These are phyloP conservation scores for Phaedon cochleariae DNA, from an alignment of 2,888 invertebrate genomes.

Conservation along the genomic window DNA sequence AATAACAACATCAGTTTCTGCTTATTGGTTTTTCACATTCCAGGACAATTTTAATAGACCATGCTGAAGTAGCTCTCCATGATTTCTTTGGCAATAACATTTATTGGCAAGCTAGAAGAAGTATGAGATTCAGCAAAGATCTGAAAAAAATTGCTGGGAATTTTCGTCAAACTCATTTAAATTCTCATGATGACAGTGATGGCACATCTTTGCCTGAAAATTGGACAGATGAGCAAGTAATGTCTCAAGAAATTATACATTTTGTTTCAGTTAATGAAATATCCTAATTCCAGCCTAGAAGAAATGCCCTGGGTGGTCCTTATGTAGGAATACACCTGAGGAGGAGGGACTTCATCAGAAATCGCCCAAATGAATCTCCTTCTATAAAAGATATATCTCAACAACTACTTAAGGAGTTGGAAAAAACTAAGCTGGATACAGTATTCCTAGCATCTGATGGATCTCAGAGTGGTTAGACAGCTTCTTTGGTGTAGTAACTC, in stretches of 20 bases:
- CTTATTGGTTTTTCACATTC: constrained; percentile 42
- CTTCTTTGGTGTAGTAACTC: background rate
- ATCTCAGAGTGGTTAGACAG: constrained; percentile 62
- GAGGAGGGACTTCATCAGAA: constrained; percentile 84
- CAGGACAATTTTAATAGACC: constrained; percentile 74
- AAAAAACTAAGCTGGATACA: constrained; percentile 66
- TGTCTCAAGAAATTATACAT: constrained; percentile 7
- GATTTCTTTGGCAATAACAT: constrained; percentile 82
- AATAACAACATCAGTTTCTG: too few species aligned
- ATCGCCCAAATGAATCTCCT: constrained; percentile 79
- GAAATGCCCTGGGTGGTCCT: constrained; percentile 70
- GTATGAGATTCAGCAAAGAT: constrained; percentile 85
- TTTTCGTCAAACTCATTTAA: constrained; percentile 71
- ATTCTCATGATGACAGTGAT: constrained; percentile 70
- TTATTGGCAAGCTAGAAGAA: constrained; percentile 89
- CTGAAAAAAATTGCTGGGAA: constrained; percentile 73
- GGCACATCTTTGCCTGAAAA: constrained; percentile 67
- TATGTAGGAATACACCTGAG: constrained; percentile 89
- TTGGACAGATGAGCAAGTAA: constrained; percentile 71
- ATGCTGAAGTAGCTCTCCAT: constrained; percentile 88
- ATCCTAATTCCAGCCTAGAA: constrained; percentile 57
- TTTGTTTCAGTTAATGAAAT: background rate
- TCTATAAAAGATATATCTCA: constrained; percentile 77
- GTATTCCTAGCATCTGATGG: constrained; percentile 91
- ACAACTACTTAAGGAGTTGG: constrained; percentile 73